Percentiles rank a stretch among this genome's conserved stretches.
Conservation (phyloP, 2,797 vertebrate genomes). For the Phalloptychus januarius region DNA sequence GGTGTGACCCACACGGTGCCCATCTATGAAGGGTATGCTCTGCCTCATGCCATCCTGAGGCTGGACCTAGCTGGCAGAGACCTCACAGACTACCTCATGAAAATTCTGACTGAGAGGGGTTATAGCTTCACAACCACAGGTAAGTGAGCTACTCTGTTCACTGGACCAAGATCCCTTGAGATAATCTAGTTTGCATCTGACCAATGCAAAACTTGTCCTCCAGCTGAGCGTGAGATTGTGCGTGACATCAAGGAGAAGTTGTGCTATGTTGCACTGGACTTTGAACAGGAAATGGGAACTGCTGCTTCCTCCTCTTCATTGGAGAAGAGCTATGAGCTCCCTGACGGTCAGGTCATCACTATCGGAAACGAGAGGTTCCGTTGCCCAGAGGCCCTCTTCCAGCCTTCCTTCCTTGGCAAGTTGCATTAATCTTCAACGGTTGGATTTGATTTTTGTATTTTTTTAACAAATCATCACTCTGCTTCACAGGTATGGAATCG, state of each 20-base stretch:
- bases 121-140: slow-evolving; percentile 97
- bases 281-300: slow-evolving; percentile 96
- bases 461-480: neutral
- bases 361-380: slow-evolving; percentile 97
- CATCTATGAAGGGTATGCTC: slow-evolving; percentile 97
- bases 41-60: slow-evolving; percentile 97
- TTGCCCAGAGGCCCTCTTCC: slow-evolving; percentile 96
- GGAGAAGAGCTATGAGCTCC: slow-evolving; percentile 98
- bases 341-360: slow-evolving; percentile 97
- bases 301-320: slow-evolving; percentile 92
- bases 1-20: slow-evolving; percentile 98
- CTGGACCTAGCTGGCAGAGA: slow-evolving; percentile 98
- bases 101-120: slow-evolving; percentile 97
- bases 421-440: neutral
- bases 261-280: slow-evolving; percentile 96
- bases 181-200: neutral
- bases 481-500: slow-evolving; percentile 91
- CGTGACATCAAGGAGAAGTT: slow-evolving; percentile 99
- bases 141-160: slow-evolving; percentile 8
- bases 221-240: slow-evolving; percentile 93
- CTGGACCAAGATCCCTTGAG: neutral
- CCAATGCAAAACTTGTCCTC: neutral
- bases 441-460: neutral
- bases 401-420: slow-evolving; percentile 97
- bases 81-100: slow-evolving; percentile 99